Evolutionary conservation across 2,888 invertebrate genomes (phyloP), one percentile per base, ranked within the genome.

Genomic region (Sinelater perroti): DNA sequence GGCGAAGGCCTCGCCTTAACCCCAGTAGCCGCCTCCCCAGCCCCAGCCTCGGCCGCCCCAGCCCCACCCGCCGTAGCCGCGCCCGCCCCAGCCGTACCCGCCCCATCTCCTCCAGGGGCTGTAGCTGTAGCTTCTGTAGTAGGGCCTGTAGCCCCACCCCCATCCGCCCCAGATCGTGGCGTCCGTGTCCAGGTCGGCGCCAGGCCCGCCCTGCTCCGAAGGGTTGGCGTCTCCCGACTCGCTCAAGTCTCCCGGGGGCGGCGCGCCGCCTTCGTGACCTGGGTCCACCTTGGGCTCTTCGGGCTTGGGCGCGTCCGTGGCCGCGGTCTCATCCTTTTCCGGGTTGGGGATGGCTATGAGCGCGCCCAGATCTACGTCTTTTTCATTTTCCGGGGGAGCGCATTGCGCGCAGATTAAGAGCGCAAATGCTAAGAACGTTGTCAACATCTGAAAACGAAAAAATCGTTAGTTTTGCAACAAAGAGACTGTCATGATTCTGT

Each of bases 121-220:
- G 17, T 47, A 20, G 13, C 44, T 47, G 24, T 51, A 52, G 1
- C 59, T 33, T 10, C 57, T 45, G 5, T 44, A 40, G 13, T 10
- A 26, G 1, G 28, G 28, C 10, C 44, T 30, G 6, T 30, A 44
- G 1, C 44, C 44, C 16, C 28, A 26, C 4, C 44, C 44, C 20
- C 51, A 56, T 2, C 60, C 47, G 8, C 59, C 50, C 60, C 63
- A 61, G 35, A 60, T 60, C 2, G 61, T 51, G 16, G 62, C 53
- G 2, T 62, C 63, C 1, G 63, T 61, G 10, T 65, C 63, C 35
- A 65, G 51, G 16, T 65, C 65, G 3, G 59, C 45, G 20, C 30
- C 47, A n/a, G n/a, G n/a, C 2, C 51, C 64, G 8, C 46, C 33
- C 17, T 30, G 55, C 2, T 11, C 18, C 16, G 8, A 51, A 8